Evolutionary conservation across 2,888 invertebrate species (phyloP), one percentile per base, ranked within the genome.

Genomic region (Carabus problematicus): DNA sequence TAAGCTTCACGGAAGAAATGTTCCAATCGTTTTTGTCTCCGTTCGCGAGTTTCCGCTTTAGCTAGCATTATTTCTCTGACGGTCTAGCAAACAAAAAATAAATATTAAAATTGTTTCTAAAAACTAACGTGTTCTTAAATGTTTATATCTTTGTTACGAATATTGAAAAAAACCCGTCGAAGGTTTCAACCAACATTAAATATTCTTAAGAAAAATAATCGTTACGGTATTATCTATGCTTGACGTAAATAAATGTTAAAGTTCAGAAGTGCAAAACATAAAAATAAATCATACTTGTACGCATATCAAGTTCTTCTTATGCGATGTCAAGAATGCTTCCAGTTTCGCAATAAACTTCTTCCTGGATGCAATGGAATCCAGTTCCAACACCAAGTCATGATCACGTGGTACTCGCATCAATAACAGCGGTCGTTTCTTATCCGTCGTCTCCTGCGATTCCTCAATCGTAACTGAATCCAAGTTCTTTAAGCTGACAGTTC

Each of bases 1-100:
- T 97, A 97, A 0, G 97, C 97, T 83, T 97, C 97, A 71, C 97
- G 86, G 83, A 98, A 98, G 85, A 98, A 98, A 84, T 96, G 92
- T 79, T 97, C 97, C 64, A 98, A 81, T 73, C 94, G 91, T 76
- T 93, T 91, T 79, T 97, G 96, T n/a, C 97, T 83, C 7, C 97
- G 86, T 77, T 97, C 96, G 74, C 95, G 91, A 0, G 97, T 97
- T 82, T 97, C 97, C 8, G 96, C 96, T 77, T 94, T 92, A 8
- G 93, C 91, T 67, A 96, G 80, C 87, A 97, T 93, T 72, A 93
- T 89, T 74, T 96, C 96, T 40, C 94, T 87, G 73, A 88, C 88
- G n/a, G 89, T 87, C 86, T 86, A 80, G 70, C 14, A n/a, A 52
- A 49, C 52, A 63, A 45, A 45, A 61, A 45, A 12, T 42, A 18